Conservation (phyloP, 2,113 vertebrate genomes). For the Poeciliopsis occidentalis region DNA sequence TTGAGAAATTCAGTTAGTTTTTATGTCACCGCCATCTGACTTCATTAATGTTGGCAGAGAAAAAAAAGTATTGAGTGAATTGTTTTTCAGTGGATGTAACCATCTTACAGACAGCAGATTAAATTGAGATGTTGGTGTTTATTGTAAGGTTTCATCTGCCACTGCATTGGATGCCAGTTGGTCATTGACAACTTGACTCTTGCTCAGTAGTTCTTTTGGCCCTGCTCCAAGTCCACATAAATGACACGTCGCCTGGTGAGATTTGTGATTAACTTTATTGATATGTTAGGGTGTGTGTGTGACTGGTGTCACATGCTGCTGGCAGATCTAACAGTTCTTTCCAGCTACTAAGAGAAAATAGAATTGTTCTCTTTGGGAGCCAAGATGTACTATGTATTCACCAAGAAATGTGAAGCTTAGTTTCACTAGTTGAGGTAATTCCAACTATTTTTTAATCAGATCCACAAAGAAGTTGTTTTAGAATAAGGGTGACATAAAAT, state of each 20-base stretch:
- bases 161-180: conserved; percentile 20
- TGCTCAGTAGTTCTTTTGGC: conserved; percentile 41
- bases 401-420: not conserved
- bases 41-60: not conserved
- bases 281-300: conserved; percentile 33
- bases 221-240: conserved; percentile 41
- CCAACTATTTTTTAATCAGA: not conserved
- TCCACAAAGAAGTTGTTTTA: not conserved
- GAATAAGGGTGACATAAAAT: not conserved
- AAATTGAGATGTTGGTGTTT: conserved; percentile 42
- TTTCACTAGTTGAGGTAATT: not conserved
- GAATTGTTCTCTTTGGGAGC: conserved; percentile 23
- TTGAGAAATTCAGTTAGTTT: not conserved
- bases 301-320: conserved; percentile 6
- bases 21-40: not conserved
- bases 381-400: not conserved
- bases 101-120: conserved; percentile 27
- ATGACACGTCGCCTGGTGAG: conserved; percentile 54
- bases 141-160: conserved; percentile 29
- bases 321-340: conserved; percentile 40
- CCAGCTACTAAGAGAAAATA: conserved; percentile 31
- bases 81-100: conserved; percentile 18
- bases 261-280: conserved; percentile 69
- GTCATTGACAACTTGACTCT: conserved; percentile 54
- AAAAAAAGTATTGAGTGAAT: conserved; percentile 10